A percentile compares a stretch with the other conserved stretches of the same genome.
These are phyloP conservation scores for Zoanthus sociatus DNA, from an alignment of 92 coral and sea anemone genomes.

Conservation along the genomic window DNA sequence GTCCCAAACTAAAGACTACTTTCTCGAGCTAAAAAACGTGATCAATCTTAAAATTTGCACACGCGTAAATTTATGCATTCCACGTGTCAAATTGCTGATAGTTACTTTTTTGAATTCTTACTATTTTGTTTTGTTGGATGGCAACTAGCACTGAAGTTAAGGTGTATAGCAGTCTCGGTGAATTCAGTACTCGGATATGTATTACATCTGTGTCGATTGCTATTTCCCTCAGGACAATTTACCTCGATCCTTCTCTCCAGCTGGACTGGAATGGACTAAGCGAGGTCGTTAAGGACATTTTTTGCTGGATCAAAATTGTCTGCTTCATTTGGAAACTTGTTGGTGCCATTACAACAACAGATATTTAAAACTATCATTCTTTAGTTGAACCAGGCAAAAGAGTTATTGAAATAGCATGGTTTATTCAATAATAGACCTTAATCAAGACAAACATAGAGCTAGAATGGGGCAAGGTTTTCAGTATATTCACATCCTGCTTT, in stretches of 20 bases:
- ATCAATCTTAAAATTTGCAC: neutral
- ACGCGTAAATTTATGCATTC: neutral
- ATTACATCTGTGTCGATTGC: neutral
- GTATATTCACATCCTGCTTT: too few species aligned
- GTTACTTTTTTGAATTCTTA: neutral
- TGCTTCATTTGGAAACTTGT: neutral
- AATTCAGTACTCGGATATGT: neutral
- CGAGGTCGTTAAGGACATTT: neutral
- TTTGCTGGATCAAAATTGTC: constrained; percentile 41
- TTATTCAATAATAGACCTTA: too few species aligned
- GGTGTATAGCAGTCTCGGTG: neutral
- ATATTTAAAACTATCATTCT: too few species aligned
- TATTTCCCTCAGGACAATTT: neutral
- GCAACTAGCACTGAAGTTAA: neutral
- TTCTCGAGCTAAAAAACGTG: too few species aligned
- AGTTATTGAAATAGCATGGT: too few species aligned
- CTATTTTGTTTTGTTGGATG: neutral
- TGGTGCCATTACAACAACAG: neutral
- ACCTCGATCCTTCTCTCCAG: neutral
- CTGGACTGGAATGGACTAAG: neutral
- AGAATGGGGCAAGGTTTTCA: too few species aligned
- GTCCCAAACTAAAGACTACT: too few species aligned
- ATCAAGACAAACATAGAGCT: too few species aligned
- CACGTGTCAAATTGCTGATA: neutral
- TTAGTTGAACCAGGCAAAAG: too few species aligned